Conservation (phyloP, 2,113 vertebrate species). For the Festucalex cinctus region DNA sequence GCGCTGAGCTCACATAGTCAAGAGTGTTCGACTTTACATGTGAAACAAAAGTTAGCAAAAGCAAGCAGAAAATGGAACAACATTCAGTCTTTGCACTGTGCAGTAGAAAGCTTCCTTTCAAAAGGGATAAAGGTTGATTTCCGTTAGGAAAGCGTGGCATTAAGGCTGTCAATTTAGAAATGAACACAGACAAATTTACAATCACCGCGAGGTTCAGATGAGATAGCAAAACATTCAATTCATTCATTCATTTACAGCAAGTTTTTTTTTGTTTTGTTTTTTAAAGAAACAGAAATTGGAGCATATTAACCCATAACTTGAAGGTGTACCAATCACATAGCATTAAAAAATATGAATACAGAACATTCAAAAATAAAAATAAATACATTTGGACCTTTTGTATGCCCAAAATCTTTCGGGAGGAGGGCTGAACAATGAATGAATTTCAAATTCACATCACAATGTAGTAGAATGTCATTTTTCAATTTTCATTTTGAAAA, state of each 20-base stretch:
- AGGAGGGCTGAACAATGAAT: too few species aligned
- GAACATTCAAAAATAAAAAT: slow-evolving; percentile 20
- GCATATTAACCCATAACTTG: slow-evolving; percentile 25
- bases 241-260: slow-evolving; percentile 29
- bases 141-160: background rate
- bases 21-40: slow-evolving; percentile 7
- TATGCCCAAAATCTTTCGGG: slow-evolving; percentile 5
- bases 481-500: too few species aligned
- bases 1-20: slow-evolving; percentile 36
- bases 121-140: too few species aligned
- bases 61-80: slow-evolving; percentile 30
- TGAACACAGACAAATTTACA: slow-evolving; percentile 17
- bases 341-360: slow-evolving; percentile 28
- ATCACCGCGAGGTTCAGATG: too few species aligned
- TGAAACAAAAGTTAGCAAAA: background rate
- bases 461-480: too few species aligned
- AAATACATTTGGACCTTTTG: slow-evolving; percentile 32
- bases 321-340: too few species aligned
- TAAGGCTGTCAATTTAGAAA: slow-evolving; percentile 13
- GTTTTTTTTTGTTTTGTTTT: too few species aligned
- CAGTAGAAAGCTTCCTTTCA: slow-evolving; percentile 26
- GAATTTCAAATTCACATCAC: too few species aligned
- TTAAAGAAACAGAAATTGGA: slow-evolving; percentile 16
- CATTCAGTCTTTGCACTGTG: slow-evolving; percentile 30
- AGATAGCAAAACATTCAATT: slow-evolving; percentile 36